Conservation (phyloP, 2,797 vertebrate species). For the Pantherophis alleghaniensis region DNA sequence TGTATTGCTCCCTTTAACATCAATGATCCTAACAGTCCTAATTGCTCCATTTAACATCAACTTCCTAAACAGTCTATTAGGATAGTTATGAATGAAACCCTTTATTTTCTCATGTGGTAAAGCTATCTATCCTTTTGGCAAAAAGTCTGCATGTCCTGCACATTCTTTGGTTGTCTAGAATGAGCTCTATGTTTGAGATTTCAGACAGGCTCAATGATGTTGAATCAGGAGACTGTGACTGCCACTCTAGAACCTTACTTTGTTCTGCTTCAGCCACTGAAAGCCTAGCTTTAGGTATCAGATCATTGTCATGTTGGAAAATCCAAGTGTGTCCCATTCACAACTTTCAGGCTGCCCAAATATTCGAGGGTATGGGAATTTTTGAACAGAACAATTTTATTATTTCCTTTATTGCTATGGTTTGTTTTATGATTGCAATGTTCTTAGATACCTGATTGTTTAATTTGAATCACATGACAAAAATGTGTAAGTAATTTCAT, state of each 20-base stretch:
- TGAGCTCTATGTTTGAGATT: not conserved
- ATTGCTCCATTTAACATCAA: not conserved
- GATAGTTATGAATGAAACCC: not conserved
- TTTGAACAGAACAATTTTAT: not conserved
- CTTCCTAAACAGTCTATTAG: not conserved
- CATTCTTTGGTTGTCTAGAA: not conserved
- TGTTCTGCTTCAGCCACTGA: not conserved
- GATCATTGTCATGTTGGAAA: not conserved
- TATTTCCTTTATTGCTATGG: not conserved
- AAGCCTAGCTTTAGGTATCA: not conserved
- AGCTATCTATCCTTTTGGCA: not conserved
- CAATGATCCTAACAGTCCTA: not conserved
- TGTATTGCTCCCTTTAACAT: not conserved
- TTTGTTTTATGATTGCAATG: not conserved
- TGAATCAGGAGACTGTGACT: not conserved
- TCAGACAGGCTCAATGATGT: not conserved
- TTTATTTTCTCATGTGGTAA: not conserved
- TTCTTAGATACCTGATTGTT: not conserved
- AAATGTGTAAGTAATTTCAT: not conserved
- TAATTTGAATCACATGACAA: not conserved
- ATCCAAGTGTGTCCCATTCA: not conserved
- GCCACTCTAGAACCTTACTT: not conserved
- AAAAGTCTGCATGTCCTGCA: not conserved
- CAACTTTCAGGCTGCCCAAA: not conserved
- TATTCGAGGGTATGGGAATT: not conserved